A percentile compares a stretch with the other conserved stretches of the same genome.
Evolutionary conservation across 2,113 vertebrate genomes (phyloP).

Genomic region (Callocephalon fimbriatum): DNA sequence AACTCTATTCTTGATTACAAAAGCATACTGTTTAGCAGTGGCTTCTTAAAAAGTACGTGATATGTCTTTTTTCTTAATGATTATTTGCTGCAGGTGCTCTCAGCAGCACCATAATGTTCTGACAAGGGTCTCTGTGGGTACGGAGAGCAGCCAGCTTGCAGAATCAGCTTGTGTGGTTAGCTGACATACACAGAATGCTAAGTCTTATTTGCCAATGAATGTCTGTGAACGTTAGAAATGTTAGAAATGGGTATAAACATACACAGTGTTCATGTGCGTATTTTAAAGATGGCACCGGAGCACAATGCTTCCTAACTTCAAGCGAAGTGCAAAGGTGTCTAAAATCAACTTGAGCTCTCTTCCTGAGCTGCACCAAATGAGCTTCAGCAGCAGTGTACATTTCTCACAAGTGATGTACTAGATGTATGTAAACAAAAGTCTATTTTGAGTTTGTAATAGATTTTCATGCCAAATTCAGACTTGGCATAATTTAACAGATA

Average conservation of each 20-base stretch:
- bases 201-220: neutral
- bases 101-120: neutral
- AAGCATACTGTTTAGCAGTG: neutral
- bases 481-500: neutral
- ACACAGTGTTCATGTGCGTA: neutral
- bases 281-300: neutral
- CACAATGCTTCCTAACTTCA: neutral
- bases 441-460: neutral
- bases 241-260: neutral
- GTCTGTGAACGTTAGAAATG: neutral
- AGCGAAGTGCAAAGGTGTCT: neutral
- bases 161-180: neutral
- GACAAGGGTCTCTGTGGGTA: neutral
- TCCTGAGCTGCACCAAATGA: neutral
- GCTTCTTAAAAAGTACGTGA: neutral
- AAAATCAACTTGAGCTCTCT: neutral
- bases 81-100: neutral
- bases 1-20: neutral
- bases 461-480: neutral
- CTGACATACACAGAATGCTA: neutral
- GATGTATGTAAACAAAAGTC: neutral
- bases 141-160: neutral
- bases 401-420: neutral
- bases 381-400: neutral
- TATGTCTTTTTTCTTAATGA: neutral